Evolutionary conservation across 2,797 vertebrate genomes (phyloP).

Genomic region (Microhierax caerulescens): DNA sequence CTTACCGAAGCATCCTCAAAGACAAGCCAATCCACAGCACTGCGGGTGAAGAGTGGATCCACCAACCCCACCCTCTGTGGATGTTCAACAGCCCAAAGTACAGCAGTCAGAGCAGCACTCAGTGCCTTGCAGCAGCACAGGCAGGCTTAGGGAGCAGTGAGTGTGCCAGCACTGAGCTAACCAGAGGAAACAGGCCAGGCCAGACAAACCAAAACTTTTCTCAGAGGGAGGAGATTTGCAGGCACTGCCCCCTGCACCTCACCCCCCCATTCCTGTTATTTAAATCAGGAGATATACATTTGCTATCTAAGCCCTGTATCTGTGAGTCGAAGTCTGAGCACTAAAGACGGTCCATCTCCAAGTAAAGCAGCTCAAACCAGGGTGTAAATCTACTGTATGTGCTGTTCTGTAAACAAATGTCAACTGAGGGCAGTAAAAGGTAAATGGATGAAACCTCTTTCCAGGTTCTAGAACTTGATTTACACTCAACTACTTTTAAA

Average conservation of each 20-base stretch:
- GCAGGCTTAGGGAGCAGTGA: background rate
- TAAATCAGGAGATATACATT: background rate
- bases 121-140: background rate
- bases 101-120: background rate
- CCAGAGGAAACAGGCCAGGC: background rate
- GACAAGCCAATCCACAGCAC: background rate
- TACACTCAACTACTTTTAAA: constrained; percentile 18
- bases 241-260: background rate
- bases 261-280: background rate
- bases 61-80: background rate
- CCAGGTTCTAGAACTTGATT: constrained; percentile 42
- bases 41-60: background rate
- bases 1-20: background rate
- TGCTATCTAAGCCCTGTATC: background rate
- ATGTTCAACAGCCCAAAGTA: background rate
- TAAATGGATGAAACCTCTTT: constrained; percentile 24
- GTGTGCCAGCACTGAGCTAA: background rate
- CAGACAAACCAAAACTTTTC: background rate
- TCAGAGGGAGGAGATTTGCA: background rate
- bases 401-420: constrained; percentile 8
- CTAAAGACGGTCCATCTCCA: background rate
- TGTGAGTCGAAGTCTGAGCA: background rate
- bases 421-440: background rate
- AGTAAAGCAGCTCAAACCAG: background rate
- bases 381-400: background rate